Conservation (phyloP, 2,113 vertebrate species). For the Aplodontia rufa region DNA sequence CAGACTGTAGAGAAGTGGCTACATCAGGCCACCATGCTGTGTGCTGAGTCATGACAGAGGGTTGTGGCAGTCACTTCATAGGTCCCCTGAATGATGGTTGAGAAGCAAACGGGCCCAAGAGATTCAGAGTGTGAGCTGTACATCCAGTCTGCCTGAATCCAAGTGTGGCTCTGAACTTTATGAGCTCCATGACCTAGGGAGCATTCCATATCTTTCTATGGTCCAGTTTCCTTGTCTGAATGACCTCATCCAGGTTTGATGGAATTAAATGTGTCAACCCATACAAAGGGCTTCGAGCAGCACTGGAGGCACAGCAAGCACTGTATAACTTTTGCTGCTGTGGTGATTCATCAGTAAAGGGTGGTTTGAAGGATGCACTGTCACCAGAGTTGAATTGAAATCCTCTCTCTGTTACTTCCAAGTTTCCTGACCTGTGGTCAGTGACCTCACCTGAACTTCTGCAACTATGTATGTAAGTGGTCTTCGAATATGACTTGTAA, state of each 20-base stretch:
- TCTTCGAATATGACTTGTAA: not conserved
- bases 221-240: not conserved
- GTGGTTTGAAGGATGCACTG: not conserved
- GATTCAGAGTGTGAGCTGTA: not conserved
- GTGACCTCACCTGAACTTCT: not conserved
- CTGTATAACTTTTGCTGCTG: not conserved
- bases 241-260: not conserved
- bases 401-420: not conserved
- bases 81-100: not conserved
- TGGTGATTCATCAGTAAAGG: not conserved
- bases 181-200: too few species aligned
- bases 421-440: not conserved
- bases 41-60: not conserved
- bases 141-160: not conserved
- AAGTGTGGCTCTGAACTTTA: not conserved
- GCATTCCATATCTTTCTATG: not conserved
- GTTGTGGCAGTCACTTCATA: not conserved
- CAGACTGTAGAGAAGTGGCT: not conserved
- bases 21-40: accelerated
- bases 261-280: not conserved
- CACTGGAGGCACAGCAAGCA: not conserved
- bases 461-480: too few species aligned
- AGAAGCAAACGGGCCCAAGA: not conserved
- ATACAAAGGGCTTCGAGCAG: not conserved
- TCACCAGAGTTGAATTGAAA: not conserved